Base-by-base conservation (phyloP, 2,113 vertebrate genomes). In the Engraulis encrasicolus region DNA sequence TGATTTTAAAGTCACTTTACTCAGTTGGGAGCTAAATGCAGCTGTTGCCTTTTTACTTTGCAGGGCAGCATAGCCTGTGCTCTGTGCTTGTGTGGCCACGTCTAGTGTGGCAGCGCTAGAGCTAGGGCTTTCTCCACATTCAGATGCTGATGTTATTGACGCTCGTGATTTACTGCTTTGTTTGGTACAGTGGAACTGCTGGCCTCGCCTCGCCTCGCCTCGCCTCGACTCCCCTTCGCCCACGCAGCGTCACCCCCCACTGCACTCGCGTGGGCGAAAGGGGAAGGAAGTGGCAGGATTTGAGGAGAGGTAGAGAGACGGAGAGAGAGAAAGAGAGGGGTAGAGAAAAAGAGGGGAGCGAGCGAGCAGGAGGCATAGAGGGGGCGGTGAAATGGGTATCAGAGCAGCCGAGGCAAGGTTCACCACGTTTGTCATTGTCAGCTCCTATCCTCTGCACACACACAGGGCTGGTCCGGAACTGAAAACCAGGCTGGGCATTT, bases 181-280 rank as follows among this genome's bases (percentile, higher is more conserved):
- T 52, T 82, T 84, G 37, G 77, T 85, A 86, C 80, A 81, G n/a
- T 38, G 23, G 18, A 23, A 54, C 49, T 34, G 66, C 84, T 66
- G 87, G 88, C 84, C 34, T 83, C 84, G 85, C 89, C n/a, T n/a
- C n/a, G n/a, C n/a, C n/a, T n/a, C n/a, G n/a, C n/a, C n/a, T n/a
- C n/a, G n/a, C n/a, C n/a, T n/a, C n/a, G n/a, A n/a, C n/a, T n/a
- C n/a, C n/a, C n/a, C 40, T 27, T 82, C 84, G 85, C 89, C 89
- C 83, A 90, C 89, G 45, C 88, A 87, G 77, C 86, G 85, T 87
- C 83, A 82, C 81, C 86, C 87, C 52, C 85, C 84, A 66, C 49
- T 86, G 83, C 87, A 86, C 81, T 84, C 5, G 83, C 71, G 87
- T 85, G 78, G 87, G 84, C 50, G 81, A 82, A n/a, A n/a, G 23